Base-by-base conservation (phyloP, 92 coral and sea anemone genomes). In the Paramuricea clavata region DNA sequence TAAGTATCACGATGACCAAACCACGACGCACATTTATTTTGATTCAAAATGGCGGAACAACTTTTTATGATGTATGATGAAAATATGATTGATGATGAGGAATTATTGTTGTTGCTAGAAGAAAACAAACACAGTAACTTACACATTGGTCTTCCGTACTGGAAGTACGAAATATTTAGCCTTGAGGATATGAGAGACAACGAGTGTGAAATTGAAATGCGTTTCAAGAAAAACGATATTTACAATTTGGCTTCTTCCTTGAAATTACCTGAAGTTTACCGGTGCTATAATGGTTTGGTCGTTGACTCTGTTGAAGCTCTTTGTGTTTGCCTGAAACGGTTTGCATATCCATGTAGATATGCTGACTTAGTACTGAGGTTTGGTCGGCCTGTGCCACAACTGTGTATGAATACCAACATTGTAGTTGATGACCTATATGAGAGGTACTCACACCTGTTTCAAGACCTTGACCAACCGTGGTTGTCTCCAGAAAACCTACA, bases 211-310 rank as follows among this genome's bases (percentile, higher is more conserved):
- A 33, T 27, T 76, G 82, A 76, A 76, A 41, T 76, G 21, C 39
- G 65, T 49, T 47, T 49, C 21, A 49, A 47, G 68, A 76, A 76
- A 49, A 28, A 76, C n/a, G 65, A 75, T 19, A 75, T 75, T 12
- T 47, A 42, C 50, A 34, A 89, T 34, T 89, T 92, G 3, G 67
- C 76, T 42, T 86, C 84, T 27, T 91, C 86, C 7, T 87, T 89
- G 15, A 70, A 35, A 41, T 83, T 92, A 19, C 90, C 92, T 10
- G 91, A 65, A 3, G 28, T 12, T 22, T 92, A 86, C 57, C 86
- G 85, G 32, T 92, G 95, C 65, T 13, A 30, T 8, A 89, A 92
- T 67, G 93, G 95, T 67, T 87, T 93, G 74, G 91, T 78, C 12
- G 91, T 91, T 33, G 87, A 89, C 6, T 10, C 57, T 26, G 70